phyloP scores from a whole-genome alignment of 2,888 invertebrate genomes.

The Herminia tarsipennalis region DNA sequence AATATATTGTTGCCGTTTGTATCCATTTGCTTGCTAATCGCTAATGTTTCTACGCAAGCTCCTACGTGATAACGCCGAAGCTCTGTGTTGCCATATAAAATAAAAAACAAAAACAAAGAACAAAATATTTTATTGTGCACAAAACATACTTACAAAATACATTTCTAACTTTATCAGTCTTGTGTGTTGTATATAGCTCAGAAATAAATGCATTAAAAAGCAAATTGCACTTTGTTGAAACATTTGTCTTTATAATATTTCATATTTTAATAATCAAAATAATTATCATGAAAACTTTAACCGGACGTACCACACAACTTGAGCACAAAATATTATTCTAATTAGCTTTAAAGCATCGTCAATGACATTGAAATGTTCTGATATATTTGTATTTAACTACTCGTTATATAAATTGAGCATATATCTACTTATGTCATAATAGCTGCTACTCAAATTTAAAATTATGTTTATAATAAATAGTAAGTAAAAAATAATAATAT shows the following conservation, averaged over 20 bases:
- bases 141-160: slow-evolving; percentile 81
- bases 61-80: slow-evolving; percentile 30
- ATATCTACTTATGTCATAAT: slow-evolving; percentile 24
- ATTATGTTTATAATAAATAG: slow-evolving; percentile 11
- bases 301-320: slow-evolving; percentile 64
- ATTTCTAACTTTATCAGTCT: slow-evolving; percentile 80
- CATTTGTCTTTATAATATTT: slow-evolving; percentile 41
- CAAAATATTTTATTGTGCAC: slow-evolving; percentile 83
- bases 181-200: slow-evolving; percentile 83
- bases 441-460: slow-evolving; percentile 19
- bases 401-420: slow-evolving; percentile 26
- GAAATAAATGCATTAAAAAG: slow-evolving; percentile 81
- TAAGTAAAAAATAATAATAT: slow-evolving; percentile 10
- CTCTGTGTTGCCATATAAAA: slow-evolving; percentile 50
- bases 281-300: slow-evolving; percentile 51
- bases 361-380: slow-evolving; percentile 9
- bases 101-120: slow-evolving; percentile 75
- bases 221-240: slow-evolving; percentile 59
- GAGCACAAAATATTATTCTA: slow-evolving; percentile 47
- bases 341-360: slow-evolving; percentile 14
- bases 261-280: slow-evolving; percentile 42
- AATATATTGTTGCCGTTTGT: slow-evolving; percentile 28
- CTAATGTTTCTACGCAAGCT: slow-evolving; percentile 39
- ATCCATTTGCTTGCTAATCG: slow-evolving; percentile 74
- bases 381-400: slow-evolving; percentile 11